phyloP scores from a whole-genome alignment of 2,113 vertebrate genomes.

The Dicerorhinus sumatrensis region DNA sequence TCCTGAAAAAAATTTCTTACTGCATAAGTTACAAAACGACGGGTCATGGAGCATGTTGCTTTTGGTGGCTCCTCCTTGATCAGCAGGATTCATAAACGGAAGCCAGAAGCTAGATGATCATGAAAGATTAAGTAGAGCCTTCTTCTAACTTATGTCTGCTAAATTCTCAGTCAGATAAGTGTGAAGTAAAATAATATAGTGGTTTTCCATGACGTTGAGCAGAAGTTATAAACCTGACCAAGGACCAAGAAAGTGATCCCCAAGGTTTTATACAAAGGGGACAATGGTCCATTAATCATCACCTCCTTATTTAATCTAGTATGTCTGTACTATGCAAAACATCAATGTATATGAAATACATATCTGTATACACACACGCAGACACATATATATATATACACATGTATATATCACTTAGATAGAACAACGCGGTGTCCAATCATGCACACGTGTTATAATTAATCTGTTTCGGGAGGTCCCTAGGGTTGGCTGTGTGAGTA shows the following conservation, averaged over 20 bases:
- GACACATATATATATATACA: background rate
- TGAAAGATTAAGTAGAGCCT: background rate
- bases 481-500: background rate
- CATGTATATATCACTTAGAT: too few species aligned
- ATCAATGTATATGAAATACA: background rate
- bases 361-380: background rate
- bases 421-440: background rate
- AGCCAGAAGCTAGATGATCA: background rate
- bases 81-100: background rate
- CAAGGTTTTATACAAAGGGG: background rate
- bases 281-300: background rate
- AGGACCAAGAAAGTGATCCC: background rate
- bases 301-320: background rate
- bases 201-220: background rate
- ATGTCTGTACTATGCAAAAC: background rate
- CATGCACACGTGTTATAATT: rapidly evolving
- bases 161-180: background rate
- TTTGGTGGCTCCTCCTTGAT: background rate
- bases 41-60: background rate
- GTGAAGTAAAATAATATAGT: background rate
- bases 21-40: background rate
- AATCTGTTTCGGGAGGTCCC: background rate
- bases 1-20: background rate
- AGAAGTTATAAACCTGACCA: background rate
- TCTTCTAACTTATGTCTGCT: background rate